Conservation (phyloP, 2,113 vertebrate genomes). For the Mixornis gularis region DNA sequence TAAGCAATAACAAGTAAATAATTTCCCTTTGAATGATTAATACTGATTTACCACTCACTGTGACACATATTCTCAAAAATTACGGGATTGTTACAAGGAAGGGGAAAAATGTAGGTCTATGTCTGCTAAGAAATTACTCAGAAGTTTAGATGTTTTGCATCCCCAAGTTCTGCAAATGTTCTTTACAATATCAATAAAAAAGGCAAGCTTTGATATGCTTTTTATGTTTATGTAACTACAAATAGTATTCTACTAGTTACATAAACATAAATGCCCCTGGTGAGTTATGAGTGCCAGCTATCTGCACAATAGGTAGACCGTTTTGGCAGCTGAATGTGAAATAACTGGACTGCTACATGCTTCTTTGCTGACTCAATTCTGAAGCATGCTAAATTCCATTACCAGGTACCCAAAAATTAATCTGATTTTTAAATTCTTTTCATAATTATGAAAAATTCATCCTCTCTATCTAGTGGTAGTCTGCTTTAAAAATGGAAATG, state of each 20-base stretch:
- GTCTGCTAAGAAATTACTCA: neutral
- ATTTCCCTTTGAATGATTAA: neutral
- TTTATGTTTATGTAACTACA: neutral
- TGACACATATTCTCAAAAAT: neutral
- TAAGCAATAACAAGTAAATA: neutral
- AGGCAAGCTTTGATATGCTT: neutral
- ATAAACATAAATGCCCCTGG: neutral
- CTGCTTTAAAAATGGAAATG: neutral
- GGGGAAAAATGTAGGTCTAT: neutral
- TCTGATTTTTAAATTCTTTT: neutral
- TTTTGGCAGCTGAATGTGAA: neutral
- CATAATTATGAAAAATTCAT: neutral
- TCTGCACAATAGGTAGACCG: neutral
- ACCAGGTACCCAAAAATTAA: neutral
- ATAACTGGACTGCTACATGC: neutral
- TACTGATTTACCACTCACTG: neutral
- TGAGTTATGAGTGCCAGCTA: neutral
- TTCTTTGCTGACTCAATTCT: slow-evolving; percentile 5
- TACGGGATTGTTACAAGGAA: neutral
- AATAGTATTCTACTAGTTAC: neutral
- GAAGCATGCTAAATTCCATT: neutral
- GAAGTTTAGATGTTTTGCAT: neutral
- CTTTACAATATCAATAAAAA: neutral
- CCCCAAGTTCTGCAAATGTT: neutral
- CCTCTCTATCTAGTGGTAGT: neutral